Conservation (phyloP, 2,888 invertebrate species). For the Reticulitermes lucifugus region DNA sequence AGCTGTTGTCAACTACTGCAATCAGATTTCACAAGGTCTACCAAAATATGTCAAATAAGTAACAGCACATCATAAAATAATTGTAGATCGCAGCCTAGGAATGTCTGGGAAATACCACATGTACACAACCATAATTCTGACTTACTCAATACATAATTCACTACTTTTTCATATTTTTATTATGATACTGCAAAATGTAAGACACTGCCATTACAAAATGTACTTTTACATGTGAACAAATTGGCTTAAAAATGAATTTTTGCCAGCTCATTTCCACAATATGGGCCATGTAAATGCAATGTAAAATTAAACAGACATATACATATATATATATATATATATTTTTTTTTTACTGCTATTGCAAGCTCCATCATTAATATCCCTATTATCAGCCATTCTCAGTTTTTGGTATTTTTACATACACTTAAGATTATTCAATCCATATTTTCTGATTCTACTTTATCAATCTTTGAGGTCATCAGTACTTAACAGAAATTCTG, state of each 20-base stretch:
- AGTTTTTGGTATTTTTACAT: neutral
- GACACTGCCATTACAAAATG: constrained; percentile 53
- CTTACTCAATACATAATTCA: neutral
- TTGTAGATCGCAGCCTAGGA: too few relatives aligned
- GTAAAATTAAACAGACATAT: constrained; percentile 27
- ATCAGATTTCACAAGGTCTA: too few relatives aligned
- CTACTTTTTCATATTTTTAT: constrained; percentile 37
- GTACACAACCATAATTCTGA: too few relatives aligned
- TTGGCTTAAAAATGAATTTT: constrained; percentile 36
- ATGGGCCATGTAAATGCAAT: constrained; percentile 37
- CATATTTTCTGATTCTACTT: neutral
- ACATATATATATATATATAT: neutral
- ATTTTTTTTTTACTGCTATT: neutral
- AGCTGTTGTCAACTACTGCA: too few relatives aligned
- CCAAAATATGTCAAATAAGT: too few relatives aligned
- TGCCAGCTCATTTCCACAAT: constrained; percentile 33
- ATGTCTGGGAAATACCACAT: too few relatives aligned
- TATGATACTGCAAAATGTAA: constrained; percentile 53
- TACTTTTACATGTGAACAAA: constrained; percentile 47
- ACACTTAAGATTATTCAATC: neutral
- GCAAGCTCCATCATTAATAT: constrained; percentile 34
- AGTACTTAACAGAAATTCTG: constrained; percentile 2
- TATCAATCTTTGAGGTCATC: neutral
- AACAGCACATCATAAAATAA: too few relatives aligned
- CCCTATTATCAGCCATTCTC: neutral